Evolutionary conservation across 2,888 invertebrate species (phyloP), one percentile per base, ranked within the genome.

Genomic region (Fabriciana adippe): DNA sequence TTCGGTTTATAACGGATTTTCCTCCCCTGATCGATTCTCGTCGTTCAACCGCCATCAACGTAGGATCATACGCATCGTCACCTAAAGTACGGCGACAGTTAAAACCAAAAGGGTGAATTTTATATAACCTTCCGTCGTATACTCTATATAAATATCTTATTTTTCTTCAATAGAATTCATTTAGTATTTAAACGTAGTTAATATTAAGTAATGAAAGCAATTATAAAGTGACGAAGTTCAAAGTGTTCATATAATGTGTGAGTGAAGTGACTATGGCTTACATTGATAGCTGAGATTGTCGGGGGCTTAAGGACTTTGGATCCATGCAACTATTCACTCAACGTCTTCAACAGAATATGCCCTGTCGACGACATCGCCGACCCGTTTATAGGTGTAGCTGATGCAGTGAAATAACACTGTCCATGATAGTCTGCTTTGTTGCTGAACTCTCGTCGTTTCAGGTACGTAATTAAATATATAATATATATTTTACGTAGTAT

Each of bases 361-460:
- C 76, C 81, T 82, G 86, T 84, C 93, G 84, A 90, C 87, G 91
- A 76, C 87, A 86, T 72, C 91, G 91, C 85, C 93, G 85, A 90
- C 88, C 83, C 74, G 76, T 87, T 88, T 83, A 81, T 83, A 81
- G 78, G 75, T 82, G 81, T 84, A 90, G 88, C 87, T 90, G 89
- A 89, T 88, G 87, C 86, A 78, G 85, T 82, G 77, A 87, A 72
- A 89, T 88, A 89, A 83, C 85, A 81, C 87, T 89, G 92, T 92
- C 92, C 85, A 93, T 93, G 93, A 91, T 92, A 92, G 89, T 93
- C 90, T 93, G 89, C 86, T 90, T 93, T 84, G 86, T 92, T 69
- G 92, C 91, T 89, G 92, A 92, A 82, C 88, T 91, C 78, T 85
- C 90, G 82, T 89, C 91, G 86, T 90, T 88, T 90, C 90, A 93